Base-by-base conservation (phyloP, 2,797 vertebrate species). In the Podargus strigoides region DNA sequence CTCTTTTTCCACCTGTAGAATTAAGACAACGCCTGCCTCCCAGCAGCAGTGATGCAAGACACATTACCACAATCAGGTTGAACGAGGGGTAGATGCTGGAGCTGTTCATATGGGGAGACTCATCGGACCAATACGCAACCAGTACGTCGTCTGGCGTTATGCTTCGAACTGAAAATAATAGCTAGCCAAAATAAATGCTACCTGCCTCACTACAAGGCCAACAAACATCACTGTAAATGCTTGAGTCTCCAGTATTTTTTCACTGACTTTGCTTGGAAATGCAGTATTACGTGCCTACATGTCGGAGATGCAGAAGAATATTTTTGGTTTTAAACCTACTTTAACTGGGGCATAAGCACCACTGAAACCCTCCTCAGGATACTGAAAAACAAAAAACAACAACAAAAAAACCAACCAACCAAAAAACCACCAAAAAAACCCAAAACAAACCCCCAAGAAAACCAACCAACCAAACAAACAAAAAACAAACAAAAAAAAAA, bases 141-240 rank as follows among this genome's bases (percentile, higher is more conserved):
- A 8, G 10, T 17, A 36, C 1, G 1, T 6, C 13, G 19, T 6
- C 17, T 17, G 36, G 7, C 60, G 58, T 30, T 39, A 36, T 1
- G 2, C 36, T 60, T 76, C 63, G 42, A 62, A 53, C 24, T 23
- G 28, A 21, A 86, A 86, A 15, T 7, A 78, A 24, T 2, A 59
- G 46, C 4, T 3, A 55, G 36, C 55, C 53, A 32, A 73, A 76
- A 26, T 7, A 53, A 78, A 59, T 4, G 15, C 70, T 11, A 13
- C 11, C 55, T 34, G 37, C 59, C 78, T 64, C 9, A 4, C 60
- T 34, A 69, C 28, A 19, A 36, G 8, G 42, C 17, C 73, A 68
- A 46, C 0, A 0, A 55, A 41, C 39, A 12, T 6, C 5, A 22
- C 0, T 10, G 12, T 24, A 75, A 90, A 50, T 2, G 13, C 34